phyloP scores from a whole-genome alignment of 2,797 vertebrate species.

The Anabacerthia variegaticeps region DNA sequence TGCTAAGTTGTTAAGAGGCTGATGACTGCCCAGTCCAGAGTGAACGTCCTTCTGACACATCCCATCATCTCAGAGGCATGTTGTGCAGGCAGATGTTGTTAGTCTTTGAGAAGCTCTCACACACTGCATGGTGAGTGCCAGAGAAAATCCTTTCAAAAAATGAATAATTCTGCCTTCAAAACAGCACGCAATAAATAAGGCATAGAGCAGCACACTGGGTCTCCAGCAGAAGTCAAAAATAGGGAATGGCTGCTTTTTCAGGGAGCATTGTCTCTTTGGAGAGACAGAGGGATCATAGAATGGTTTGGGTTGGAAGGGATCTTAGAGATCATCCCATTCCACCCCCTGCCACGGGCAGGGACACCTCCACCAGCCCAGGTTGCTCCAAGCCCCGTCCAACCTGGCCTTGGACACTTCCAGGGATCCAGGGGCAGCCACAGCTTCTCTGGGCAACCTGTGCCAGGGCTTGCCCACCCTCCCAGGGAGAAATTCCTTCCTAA shows the following conservation, averaged over 20 bases:
- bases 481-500: background rate
- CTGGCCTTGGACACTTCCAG: background rate
- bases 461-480: background rate
- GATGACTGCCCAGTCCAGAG: background rate
- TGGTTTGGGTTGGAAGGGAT: background rate
- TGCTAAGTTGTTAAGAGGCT: background rate
- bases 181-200: background rate
- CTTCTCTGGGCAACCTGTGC: background rate
- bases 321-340: rapidly evolving
- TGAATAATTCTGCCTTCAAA: background rate
- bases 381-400: rapidly evolving
- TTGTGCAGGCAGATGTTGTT: background rate
- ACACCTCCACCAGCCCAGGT: rapidly evolving
- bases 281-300: background rate
- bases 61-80: background rate
- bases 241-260: background rate
- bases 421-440: background rate
- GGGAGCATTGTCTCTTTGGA: rapidly evolving
- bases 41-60: background rate
- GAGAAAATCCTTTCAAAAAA: background rate
- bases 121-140: background rate
- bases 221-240: background rate
- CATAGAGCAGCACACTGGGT: background rate
- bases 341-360: background rate
- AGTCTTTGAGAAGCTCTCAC: background rate